phyloP scores from a whole-genome alignment of 2,888 invertebrate species.

The Eledone cirrhosa region DNA sequence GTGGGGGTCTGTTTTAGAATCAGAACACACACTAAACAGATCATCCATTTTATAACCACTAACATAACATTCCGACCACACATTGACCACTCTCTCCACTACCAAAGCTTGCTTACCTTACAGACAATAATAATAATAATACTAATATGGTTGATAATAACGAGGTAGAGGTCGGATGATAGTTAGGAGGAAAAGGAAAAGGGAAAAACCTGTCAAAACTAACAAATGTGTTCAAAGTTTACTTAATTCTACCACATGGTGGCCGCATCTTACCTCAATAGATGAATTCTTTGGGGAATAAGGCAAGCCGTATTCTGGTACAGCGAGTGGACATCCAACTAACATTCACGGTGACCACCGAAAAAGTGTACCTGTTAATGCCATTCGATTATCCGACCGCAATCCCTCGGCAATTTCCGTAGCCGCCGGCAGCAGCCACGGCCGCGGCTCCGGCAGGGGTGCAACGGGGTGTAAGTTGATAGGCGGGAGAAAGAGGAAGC shows the following conservation, averaged over 20 bases:
- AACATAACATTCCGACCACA: background rate
- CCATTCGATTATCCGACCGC: conserved; percentile 28
- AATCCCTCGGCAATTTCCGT: conserved; percentile 28
- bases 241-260: no score
- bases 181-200: no score
- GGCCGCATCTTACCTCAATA: no score
- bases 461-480: background rate
- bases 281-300: conserved; percentile 1
- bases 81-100: background rate
- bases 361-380: conserved; percentile 27
- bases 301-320: background rate
- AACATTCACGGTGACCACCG: conserved; percentile 27
- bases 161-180: no score
- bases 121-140: background rate
- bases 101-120: background rate
- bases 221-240: no score
- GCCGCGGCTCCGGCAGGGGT: conserved; percentile 3
- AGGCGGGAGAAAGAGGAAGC: background rate
- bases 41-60: no score
- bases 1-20: no score
- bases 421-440: conserved; percentile 23
- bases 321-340: conserved; percentile 21
- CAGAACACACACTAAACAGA: no score
- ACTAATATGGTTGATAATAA: background rate
- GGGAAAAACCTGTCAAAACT: no score